phyloP scores from a whole-genome alignment of 2,797 vertebrate genomes.

The Bufotes viridis region DNA sequence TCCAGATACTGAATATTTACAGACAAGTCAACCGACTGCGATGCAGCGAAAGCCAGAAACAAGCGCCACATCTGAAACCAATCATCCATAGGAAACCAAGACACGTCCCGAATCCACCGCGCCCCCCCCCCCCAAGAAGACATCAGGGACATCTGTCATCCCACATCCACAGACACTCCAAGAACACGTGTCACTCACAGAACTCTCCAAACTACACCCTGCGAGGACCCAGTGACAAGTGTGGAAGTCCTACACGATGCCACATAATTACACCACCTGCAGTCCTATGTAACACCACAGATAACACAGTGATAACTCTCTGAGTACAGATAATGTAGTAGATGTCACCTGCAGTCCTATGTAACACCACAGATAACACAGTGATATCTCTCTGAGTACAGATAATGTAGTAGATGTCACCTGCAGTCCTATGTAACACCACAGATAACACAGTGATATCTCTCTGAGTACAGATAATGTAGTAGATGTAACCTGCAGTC shows the following conservation, averaged over 20 bases:
- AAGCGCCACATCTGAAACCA: constrained; percentile 50
- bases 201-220: not conserved
- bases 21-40: constrained; percentile 47
- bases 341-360: no score
- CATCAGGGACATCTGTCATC: constrained; percentile 54
- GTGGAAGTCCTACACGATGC: not conserved
- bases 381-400: no score
- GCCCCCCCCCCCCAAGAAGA: not conserved
- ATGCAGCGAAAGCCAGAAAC: constrained; percentile 50
- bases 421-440: no score
- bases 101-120: constrained; percentile 33
- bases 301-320: no score
- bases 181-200: not conserved
- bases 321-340: no score
- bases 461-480: no score
- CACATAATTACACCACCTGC: no score
- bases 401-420: no score
- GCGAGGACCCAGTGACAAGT: not conserved
- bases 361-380: no score
- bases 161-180: not conserved
- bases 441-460: no score
- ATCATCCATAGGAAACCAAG: constrained; percentile 41
- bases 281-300: no score
- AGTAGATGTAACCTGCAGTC: no score
- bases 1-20: constrained; percentile 60